Evolutionary conservation across 2,113 vertebrate species (phyloP).

Genomic region (Poicephalus gulielmi): DNA sequence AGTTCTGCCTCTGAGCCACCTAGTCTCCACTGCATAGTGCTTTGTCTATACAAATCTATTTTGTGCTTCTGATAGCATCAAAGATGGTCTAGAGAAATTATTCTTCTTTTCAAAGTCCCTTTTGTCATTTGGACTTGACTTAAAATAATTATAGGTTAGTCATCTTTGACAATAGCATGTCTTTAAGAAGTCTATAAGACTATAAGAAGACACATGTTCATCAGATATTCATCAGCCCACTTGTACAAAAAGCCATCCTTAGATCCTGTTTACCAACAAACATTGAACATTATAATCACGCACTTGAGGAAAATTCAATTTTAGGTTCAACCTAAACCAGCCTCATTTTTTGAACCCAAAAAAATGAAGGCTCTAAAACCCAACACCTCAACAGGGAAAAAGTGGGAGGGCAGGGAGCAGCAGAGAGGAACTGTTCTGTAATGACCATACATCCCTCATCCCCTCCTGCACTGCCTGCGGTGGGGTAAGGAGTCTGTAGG

Average conservation of each 20-base stretch:
- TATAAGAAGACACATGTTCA: background rate
- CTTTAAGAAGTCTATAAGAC: background rate
- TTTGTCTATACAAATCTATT: background rate
- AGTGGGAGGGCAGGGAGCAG: background rate
- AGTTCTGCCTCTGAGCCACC: background rate
- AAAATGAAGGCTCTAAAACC: background rate
- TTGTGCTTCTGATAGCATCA: background rate
- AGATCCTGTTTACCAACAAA: background rate
- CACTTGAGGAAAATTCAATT: background rate
- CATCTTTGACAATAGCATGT: background rate
- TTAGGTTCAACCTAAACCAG: background rate
- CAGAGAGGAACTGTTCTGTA: background rate
- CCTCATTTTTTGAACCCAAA: background rate
- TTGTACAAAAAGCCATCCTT: background rate
- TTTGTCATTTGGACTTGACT: background rate
- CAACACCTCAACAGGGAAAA: background rate
- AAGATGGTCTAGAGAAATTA: background rate
- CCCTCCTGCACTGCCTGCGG: background rate
- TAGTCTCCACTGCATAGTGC: background rate
- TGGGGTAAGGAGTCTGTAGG: background rate
- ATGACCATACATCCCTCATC: fast-evolving
- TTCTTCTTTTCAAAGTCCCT: background rate
- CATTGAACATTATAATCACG: background rate
- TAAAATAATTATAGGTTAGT: background rate
- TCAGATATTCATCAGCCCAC: background rate